Base-by-base conservation (phyloP, 1,140 invertebrate species). In the Phymorhynchus buccinoides region DNA sequence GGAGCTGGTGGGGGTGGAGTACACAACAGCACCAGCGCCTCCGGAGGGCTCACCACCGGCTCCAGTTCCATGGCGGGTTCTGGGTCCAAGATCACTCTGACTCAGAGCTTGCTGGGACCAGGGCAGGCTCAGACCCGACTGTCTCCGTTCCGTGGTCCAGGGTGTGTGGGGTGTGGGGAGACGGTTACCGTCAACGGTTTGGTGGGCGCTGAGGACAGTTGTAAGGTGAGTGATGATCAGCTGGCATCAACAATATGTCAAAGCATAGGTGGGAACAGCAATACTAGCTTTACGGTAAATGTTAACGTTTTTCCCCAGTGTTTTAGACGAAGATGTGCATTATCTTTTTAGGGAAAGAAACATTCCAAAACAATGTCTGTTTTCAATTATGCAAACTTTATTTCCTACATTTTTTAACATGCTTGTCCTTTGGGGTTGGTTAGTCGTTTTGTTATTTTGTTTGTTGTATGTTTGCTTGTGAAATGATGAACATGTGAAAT, bases 21-120 rank as follows among this genome's bases (percentile, higher is more conserved):
- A 37, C 73, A 35, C 73, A 75, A 75, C 73, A 75, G 73, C 73
- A 75, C 18, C 73, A 75, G 73, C 73, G 37, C 37, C 14, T 75
- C 73, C 35, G 73, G 27, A 2, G 73, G 35, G 18, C 37, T 73
- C 30, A 12, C 68, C 35, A 7, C 32, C 6, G 35, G 30, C 68
- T 73, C 68, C 35, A 9, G 30, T 30, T 68, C 22, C 7, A 27
- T 35, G 30, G 35, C 14, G 73, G 73, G 16, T 75, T 75, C 73
- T 37, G 73, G 73, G 73, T 75, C 73, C 4, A 75, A 75, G 73
- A 14, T 12, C 73, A 32, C n/a, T 0, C 6, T 41, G 42, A 7
- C 77, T 42, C 42, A n/a, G 4, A n/a, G 75, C 75, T 12, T 42
- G 75, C 22, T 41, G 35, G 52, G n/a, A 1, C 37, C 42, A 3